Conservation (phyloP, 2,113 vertebrate species). For the Etheostoma cragini region DNA sequence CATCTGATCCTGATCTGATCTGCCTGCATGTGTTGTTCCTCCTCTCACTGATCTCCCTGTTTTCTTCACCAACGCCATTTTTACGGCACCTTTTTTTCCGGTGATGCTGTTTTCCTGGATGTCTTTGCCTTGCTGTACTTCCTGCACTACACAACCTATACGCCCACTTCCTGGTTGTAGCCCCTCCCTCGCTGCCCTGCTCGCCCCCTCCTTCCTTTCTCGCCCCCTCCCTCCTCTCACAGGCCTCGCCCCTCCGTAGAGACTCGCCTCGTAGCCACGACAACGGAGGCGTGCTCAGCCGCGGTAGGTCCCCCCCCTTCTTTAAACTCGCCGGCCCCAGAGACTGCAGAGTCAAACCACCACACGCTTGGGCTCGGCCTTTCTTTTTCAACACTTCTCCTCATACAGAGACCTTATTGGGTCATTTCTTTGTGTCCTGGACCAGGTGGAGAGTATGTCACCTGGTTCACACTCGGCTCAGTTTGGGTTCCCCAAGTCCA, state of each 20-base stretch:
- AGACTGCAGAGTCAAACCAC: conserved; percentile 6
- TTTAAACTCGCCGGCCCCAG: conserved; percentile 34
- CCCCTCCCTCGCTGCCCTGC: conserved; percentile 90
- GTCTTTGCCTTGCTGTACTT: conserved; percentile 76
- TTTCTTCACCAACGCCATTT: neutral
- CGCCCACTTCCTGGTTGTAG: conserved; percentile 78
- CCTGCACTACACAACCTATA: conserved; percentile 31
- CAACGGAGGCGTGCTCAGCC: conserved; percentile 87
- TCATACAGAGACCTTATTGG: neutral
- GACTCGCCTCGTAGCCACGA: conserved; percentile 88
- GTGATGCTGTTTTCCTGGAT: conserved; percentile 50
- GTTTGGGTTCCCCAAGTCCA: neutral
- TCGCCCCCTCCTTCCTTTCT: conserved; percentile 90
- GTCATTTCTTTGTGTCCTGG: neutral
- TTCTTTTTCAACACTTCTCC: neutral
- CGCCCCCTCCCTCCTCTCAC: conserved; percentile 90
- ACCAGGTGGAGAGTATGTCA: neutral
- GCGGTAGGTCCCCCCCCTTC: conserved; percentile 88
- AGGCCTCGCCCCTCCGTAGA: conserved; percentile 91
- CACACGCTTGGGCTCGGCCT: neutral
- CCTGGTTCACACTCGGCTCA: neutral
- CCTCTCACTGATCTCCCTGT: conserved; percentile 40
- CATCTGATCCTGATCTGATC: neutral
- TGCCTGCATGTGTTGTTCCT: conserved; percentile 61
- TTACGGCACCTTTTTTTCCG: conserved; percentile 17